Percentiles rank a stretch among this genome's conserved stretches.
Evolutionary conservation across 2,797 vertebrate species (phyloP).

Genomic region (Carduelis carduelis): DNA sequence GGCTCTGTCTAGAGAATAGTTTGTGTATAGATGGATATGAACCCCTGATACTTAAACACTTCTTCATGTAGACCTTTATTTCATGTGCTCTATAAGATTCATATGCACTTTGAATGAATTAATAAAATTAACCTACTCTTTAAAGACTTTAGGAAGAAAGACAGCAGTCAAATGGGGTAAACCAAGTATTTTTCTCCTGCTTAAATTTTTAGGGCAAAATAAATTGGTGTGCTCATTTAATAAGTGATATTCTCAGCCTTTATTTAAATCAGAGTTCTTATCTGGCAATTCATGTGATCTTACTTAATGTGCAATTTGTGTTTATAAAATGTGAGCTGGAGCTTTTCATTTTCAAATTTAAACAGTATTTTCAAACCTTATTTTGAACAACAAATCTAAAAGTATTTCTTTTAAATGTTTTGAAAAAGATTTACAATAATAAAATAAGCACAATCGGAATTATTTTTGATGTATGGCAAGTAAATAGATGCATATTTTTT

Average conservation of each 20-base stretch:
- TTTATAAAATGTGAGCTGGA: neutral
- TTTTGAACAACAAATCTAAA: neutral
- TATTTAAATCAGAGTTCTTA: neutral
- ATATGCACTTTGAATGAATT: neutral
- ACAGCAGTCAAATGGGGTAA: neutral
- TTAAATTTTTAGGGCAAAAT: neutral
- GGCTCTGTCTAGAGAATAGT: neutral
- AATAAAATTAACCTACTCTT: neutral
- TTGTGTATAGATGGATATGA: neutral
- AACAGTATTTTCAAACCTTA: neutral
- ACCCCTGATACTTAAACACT: neutral
- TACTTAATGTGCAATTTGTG: neutral
- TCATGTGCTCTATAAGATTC: neutral
- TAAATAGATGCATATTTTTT: neutral
- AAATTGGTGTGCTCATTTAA: neutral
- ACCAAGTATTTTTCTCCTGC: neutral
- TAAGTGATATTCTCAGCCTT: neutral
- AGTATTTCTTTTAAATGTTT: neutral
- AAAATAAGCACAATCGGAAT: neutral
- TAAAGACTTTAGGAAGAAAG: neutral
- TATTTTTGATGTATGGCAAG: neutral
- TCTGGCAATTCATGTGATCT: neutral
- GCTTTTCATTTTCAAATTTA: neutral
- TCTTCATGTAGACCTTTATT: neutral
- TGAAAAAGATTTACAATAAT: neutral